Conservation (phyloP, 2,888 invertebrate species). For the Agonum fuliginosum region DNA sequence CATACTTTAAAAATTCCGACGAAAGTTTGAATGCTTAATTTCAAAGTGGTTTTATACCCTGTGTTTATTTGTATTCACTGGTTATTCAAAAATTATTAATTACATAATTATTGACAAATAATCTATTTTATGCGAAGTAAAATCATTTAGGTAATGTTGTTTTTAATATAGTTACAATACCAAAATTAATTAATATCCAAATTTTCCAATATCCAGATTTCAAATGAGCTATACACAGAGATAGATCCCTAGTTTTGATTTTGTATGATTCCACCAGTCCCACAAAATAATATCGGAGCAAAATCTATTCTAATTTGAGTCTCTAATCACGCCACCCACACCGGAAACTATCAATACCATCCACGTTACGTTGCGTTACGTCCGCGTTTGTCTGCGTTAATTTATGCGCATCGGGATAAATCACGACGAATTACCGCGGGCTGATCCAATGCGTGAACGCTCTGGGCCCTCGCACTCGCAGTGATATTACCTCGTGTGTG, state of each 20-base stretch:
- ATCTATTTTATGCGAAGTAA: too few species aligned
- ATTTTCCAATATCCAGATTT: too few species aligned
- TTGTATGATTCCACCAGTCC: too few species aligned
- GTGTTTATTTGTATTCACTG: too few species aligned
- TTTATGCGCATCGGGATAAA: conserved; percentile 39
- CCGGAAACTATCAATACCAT: conserved; percentile 31
- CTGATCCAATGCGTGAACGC: conserved; percentile 3
- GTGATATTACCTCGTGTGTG: background rate
- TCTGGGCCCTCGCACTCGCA: background rate
- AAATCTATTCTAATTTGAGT: conserved; percentile 28
- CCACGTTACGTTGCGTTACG: background rate
- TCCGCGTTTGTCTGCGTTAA: conserved; percentile 26
- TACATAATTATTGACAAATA: too few species aligned
- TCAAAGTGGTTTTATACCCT: too few species aligned
- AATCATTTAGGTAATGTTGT: too few species aligned
- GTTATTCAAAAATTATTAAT: too few species aligned
- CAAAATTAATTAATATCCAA: too few species aligned
- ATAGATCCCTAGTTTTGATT: background rate
- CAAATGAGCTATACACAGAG: background rate
- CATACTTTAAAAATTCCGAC: too few species aligned
- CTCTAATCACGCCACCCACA: background rate
- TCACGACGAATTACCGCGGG: conserved; percentile 40
- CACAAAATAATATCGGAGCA: background rate
- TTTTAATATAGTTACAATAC: too few species aligned
- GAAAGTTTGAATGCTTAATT: too few species aligned